These are phyloP conservation scores for Calypte anna DNA, from an alignment of 2,113 vertebrate species.

Conservation along the genomic window DNA sequence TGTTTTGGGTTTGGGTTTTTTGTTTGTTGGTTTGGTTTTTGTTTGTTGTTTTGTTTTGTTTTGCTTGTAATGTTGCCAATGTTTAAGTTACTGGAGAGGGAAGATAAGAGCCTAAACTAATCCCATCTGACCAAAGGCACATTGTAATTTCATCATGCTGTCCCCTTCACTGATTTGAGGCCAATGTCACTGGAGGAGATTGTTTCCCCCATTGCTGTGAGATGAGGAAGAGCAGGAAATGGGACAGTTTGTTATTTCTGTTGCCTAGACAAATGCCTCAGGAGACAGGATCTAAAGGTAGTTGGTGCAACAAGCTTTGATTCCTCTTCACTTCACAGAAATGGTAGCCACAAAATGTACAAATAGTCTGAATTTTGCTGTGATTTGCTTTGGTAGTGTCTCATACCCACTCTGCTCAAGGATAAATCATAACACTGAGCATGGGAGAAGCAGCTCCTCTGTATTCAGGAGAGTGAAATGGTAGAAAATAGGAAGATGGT, in stretches of 20 bases:
- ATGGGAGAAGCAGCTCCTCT: background rate
- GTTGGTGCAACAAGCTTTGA: background rate
- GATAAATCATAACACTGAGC: background rate
- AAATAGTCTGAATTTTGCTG: background rate
- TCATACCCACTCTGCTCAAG: background rate
- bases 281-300: background rate
- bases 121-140: background rate
- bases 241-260: accelerated
- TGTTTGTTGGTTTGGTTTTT: no score
- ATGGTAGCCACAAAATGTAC: background rate
- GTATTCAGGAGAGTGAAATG: background rate
- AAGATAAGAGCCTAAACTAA: background rate
- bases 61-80: background rate
- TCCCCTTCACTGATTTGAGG: background rate
- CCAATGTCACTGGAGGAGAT: background rate
- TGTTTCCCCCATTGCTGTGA: background rate
- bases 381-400: background rate
- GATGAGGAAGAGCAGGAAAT: background rate
- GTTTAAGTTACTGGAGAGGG: background rate
- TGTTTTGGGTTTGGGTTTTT: no score
- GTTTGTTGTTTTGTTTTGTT: no score
- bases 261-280: background rate
- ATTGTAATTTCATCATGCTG: background rate
- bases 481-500: constrained; percentile 11
- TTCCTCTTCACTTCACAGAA: background rate